Base-by-base conservation (phyloP, 2,888 invertebrate genomes). In the Metallyticus violacea region DNA sequence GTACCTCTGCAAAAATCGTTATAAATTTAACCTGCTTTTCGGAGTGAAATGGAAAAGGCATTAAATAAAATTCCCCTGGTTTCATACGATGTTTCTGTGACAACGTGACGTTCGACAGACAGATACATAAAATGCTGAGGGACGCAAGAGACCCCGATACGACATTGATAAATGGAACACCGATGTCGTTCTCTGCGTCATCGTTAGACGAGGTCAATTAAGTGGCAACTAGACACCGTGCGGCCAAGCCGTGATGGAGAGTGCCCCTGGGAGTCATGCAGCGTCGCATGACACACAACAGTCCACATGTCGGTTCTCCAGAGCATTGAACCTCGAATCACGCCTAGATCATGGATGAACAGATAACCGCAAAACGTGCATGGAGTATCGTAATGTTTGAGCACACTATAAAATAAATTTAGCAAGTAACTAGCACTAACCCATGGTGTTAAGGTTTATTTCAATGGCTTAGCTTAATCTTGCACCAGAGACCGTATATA, bases 121-220 rank as follows among this genome's bases (percentile, higher is more conserved):
- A 62, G 40, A 62, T 15, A 15, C 15, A 82, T 82, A 82, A 82
- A 82, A 82, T 82, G 62, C 26, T 9, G 7, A 62, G 76, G 62
- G 76, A 26, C 40, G 15, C 40, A 1, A 15, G 40, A 62, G 40
- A 62, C 40, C 40, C 15, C 15, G 15, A 9, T 22, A 15, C 62
- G 76, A 76, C 83, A 27, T 76, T 83, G 83, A 83, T 83, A 28
- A 83, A 83, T 83, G 83, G 76, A 83, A 83, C 77, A 6, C 76
- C 76, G 77, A 83, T 76, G 76, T 83, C 83, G 83, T 81, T n/a
- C 40, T 25, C 30, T 30, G 81, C 25, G 81, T 62, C 83, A 83
- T 83, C 83, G 83, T 83, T 83, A 83, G 83, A 83, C 83, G 83
- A 77, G 83, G 83, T 83, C 83, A 83, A 83, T 83, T 83, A 83